phyloP scores from a whole-genome alignment of 1,140 invertebrate species.

The Arion vulgaris region DNA sequence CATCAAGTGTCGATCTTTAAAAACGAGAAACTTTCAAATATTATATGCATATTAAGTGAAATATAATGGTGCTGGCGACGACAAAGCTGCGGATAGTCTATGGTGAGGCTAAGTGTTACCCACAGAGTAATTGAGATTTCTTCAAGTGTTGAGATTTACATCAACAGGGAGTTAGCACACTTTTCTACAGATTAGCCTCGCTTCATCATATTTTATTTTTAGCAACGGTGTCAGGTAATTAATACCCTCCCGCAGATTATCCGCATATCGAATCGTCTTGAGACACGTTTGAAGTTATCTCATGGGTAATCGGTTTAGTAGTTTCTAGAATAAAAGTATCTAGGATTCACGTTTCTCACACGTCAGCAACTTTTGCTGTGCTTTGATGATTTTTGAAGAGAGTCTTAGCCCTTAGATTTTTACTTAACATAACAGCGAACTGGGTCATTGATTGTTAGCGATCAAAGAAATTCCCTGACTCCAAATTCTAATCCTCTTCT shows the following conservation, averaged over 20 bases:
- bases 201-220: neutral
- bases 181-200: neutral
- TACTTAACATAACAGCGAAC: neutral
- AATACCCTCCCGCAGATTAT: neutral
- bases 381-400: conserved; percentile 4
- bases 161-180: neutral
- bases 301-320: neutral
- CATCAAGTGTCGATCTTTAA: neutral
- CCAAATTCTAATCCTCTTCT: neutral
- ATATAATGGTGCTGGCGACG: neutral
- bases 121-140: neutral
- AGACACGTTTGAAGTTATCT: neutral
- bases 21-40: neutral
- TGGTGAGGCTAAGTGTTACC: neutral
- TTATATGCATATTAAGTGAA: neutral
- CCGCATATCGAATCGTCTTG: neutral
- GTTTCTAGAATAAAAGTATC: neutral
- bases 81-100: neutral
- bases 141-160: neutral
- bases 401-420: neutral
- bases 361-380: neutral
- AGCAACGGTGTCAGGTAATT: neutral
- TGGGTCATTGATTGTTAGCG: neutral
- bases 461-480: neutral
- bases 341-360: neutral